Base-by-base conservation (phyloP, 2,113 vertebrate genomes). In the Sciurus niger region DNA sequence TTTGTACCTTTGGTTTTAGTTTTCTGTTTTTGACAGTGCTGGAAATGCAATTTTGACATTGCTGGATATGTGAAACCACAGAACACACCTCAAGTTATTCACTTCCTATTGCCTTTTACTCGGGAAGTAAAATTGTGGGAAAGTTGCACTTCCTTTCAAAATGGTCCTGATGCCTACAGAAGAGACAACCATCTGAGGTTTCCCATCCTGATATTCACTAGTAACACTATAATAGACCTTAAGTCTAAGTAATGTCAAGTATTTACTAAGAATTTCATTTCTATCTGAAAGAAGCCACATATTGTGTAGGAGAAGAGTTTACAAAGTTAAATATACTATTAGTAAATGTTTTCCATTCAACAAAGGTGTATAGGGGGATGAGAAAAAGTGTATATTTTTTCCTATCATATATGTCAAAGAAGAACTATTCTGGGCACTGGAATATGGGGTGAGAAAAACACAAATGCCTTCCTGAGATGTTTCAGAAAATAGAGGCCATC, bases 401-500 rank as follows among this genome's bases (percentile, higher is more conserved):
- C 34, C 65, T 46, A 30, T 17, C 25, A 68, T 6, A 10, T 40
- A 40, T 25, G 28, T n/a, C 51, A 76, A 53, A 58, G 22, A 58
- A 65, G 28, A 93, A 79, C 24, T 89, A 34, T 77, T 88, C 20
- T 68, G 17, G 34, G 68, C 13, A 37, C 12, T 40, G 4, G 18
- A 79, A 84, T 20, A 9, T 37, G 48, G 14, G 11, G 0, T 30
- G 17, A 84, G 11, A 67, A 46, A 58, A 60, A 82, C 6, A 82
- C 6, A 58, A 77, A 43, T n/a, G 30, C 74, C 20, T 91, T 94
- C 24, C 55, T 0, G 0, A n/a, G 10, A 65, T 51, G 37, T 48
- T 37, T 77, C 53, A 34, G 58, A 93, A 95, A 94, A 83, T 1
- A 77, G 70, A 89, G 78, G 9, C 32, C 73, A 48, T 73, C 24